phyloP scores from a whole-genome alignment of 2,113 vertebrate species.

The Bambusicola thoracicus region DNA sequence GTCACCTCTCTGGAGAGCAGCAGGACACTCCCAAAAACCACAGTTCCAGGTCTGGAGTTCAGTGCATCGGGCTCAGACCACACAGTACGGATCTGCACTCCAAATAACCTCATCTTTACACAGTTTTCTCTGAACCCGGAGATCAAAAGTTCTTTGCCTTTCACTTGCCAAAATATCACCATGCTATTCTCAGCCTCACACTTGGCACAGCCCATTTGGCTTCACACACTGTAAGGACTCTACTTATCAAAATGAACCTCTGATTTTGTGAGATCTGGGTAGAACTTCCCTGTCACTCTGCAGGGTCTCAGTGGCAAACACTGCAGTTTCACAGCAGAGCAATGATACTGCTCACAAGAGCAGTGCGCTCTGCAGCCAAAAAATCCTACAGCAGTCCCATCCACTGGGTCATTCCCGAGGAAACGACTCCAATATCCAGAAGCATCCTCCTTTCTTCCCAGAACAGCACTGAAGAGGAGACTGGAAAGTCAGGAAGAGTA shows the following conservation, averaged over 20 bases:
- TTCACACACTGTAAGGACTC: not conserved
- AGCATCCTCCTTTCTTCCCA: not conserved
- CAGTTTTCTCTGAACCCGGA: not conserved
- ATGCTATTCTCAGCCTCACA: not conserved
- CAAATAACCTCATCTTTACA: slow-evolving; percentile 13
- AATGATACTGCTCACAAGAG: not conserved
- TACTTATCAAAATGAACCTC: not conserved
- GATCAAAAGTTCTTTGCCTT: not conserved
- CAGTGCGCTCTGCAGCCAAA: not conserved
- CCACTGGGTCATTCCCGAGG: not conserved
- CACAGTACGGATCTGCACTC: slow-evolving; percentile 15
- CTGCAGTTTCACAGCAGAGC: not conserved
- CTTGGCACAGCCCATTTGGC: not conserved
- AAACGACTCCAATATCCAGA: not conserved
- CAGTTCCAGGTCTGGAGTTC: not conserved
- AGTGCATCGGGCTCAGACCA: slow-evolving; percentile 10
- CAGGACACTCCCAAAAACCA: not conserved
- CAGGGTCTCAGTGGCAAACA: not conserved
- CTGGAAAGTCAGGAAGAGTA: not conserved
- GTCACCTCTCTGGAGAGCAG: slow-evolving; percentile 36
- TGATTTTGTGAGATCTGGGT: not conserved
- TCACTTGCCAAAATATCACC: not conserved
- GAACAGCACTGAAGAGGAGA: not conserved
- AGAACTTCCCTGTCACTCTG: not conserved
- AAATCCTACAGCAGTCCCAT: not conserved